phyloP scores from a whole-genome alignment of 2,113 vertebrate species.

The Tor tambroides region DNA sequence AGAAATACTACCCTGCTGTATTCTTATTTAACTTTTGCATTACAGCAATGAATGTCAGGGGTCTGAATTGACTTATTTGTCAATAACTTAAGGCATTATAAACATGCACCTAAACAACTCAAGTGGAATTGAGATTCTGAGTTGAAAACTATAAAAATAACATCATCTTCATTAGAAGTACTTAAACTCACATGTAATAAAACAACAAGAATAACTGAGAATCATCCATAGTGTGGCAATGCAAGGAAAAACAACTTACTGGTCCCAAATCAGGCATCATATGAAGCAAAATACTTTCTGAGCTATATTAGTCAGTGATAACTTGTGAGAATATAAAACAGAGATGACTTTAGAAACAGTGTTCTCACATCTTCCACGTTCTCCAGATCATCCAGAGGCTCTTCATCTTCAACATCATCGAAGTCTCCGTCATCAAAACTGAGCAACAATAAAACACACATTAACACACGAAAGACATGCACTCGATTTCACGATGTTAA shows the following conservation, averaged over 20 bases:
- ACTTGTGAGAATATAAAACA: not conserved
- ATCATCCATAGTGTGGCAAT: not conserved
- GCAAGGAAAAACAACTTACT: not conserved
- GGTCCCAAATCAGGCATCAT: not conserved
- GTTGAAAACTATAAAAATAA: too few relatives aligned
- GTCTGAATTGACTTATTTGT: not conserved
- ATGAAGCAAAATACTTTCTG: not conserved
- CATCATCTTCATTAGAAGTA: too few relatives aligned
- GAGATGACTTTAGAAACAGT: not conserved
- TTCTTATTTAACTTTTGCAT: not conserved
- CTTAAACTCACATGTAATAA: not conserved
- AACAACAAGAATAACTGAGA: too few relatives aligned
- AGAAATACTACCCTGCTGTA: not conserved
- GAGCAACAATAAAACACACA: not conserved
- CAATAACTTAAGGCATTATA: too few relatives aligned
- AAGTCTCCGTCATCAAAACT: slow-evolving; percentile 98
- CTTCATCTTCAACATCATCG: slow-evolving; percentile 95
- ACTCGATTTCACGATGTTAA: too few relatives aligned
- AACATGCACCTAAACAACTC: not conserved
- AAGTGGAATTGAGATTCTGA: too few relatives aligned
- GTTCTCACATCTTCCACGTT: slow-evolving; percentile 89
- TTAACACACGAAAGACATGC: too few relatives aligned
- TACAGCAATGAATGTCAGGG: not conserved
- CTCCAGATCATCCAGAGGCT: slow-evolving; percentile 93
- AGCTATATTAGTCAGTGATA: not conserved